Evolutionary conservation across 1,140 invertebrate species (phyloP).

Genomic region (Drosophila gunungcola): DNA sequence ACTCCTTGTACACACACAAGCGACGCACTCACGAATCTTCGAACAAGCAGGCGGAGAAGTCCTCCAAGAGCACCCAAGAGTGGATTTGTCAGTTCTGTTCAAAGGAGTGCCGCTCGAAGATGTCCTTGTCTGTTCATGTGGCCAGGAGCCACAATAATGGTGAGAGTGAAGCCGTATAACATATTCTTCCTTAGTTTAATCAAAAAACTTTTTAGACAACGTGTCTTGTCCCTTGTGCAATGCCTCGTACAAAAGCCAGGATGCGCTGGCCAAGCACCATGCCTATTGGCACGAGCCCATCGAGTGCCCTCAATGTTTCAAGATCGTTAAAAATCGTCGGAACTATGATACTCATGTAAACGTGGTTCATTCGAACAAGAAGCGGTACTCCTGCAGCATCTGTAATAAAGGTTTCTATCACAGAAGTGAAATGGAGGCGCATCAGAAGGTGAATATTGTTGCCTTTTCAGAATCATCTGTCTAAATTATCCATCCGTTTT

Average conservation of each 20-base stretch:
- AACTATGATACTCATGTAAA: conserved; percentile 71
- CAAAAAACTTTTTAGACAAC: conserved; percentile 53
- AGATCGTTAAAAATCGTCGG: conserved; percentile 70
- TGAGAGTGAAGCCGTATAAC: conserved; percentile 1
- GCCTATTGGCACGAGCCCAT: conserved; percentile 65
- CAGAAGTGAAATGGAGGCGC: conserved; percentile 72
- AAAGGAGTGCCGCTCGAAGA: conserved; percentile 71
- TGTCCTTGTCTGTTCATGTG: conserved; percentile 80
- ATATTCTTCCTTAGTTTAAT: not conserved
- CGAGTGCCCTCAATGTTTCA: conserved; percentile 63
- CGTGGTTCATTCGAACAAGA: conserved; percentile 70
- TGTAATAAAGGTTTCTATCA: conserved; percentile 79
- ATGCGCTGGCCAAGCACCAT: conserved; percentile 61
- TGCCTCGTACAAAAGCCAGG: conserved; percentile 59
- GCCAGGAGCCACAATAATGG: conserved; percentile 80
- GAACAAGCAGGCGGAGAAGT: conserved; percentile 8
- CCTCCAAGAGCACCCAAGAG: conserved; percentile 16
- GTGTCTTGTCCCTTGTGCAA: conserved; percentile 63
- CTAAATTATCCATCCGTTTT: not conserved
- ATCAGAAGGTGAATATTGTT: conserved; percentile 52
- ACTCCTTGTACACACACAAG: conserved; percentile 72
- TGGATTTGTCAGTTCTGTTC: conserved; percentile 77
- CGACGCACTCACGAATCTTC: conserved; percentile 56
- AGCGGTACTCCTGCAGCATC: conserved; percentile 67
- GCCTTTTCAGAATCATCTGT: no score